Conservation (phyloP, 2,888 invertebrate genomes). For the Microctonus aethiopoides region DNA sequence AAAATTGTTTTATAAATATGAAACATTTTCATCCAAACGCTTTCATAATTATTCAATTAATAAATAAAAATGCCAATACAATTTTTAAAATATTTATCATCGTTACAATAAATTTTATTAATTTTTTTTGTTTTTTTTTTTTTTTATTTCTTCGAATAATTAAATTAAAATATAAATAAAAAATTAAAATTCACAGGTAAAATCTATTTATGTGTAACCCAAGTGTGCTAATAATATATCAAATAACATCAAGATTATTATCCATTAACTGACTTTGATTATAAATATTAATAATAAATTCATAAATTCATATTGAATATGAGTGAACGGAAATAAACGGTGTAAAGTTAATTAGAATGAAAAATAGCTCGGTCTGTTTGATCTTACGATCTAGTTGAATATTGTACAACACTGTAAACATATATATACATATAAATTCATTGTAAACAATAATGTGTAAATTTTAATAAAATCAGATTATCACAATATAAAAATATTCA, state of each 20-base stretch:
- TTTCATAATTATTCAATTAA: too few relatives aligned
- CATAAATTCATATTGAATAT: not conserved
- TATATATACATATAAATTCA: not conserved
- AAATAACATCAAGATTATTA: conserved; percentile 23
- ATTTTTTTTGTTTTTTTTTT: too few relatives aligned
- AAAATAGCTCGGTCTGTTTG: conserved; percentile 60
- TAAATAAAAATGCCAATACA: too few relatives aligned
- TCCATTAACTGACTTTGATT: not conserved
- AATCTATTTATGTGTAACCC: too few relatives aligned
- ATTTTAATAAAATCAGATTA: not conserved
- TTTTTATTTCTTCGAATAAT: too few relatives aligned
- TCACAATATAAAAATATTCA: not conserved
- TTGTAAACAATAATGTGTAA: not conserved
- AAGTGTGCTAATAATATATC: not conserved
- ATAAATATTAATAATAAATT: not conserved
- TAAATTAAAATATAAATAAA: too few relatives aligned
- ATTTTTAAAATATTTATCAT: too few relatives aligned
- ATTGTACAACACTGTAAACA: conserved; percentile 10
- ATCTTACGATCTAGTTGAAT: conserved; percentile 41
- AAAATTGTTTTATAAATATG: too few relatives aligned
- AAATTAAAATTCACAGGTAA: too few relatives aligned
- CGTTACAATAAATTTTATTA: too few relatives aligned
- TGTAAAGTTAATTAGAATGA: conserved; percentile 53
- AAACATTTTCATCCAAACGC: too few relatives aligned
- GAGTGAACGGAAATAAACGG: conserved; percentile 25